Base-by-base conservation (phyloP, 2,113 vertebrate genomes). In the Chloroceryle aenea region DNA sequence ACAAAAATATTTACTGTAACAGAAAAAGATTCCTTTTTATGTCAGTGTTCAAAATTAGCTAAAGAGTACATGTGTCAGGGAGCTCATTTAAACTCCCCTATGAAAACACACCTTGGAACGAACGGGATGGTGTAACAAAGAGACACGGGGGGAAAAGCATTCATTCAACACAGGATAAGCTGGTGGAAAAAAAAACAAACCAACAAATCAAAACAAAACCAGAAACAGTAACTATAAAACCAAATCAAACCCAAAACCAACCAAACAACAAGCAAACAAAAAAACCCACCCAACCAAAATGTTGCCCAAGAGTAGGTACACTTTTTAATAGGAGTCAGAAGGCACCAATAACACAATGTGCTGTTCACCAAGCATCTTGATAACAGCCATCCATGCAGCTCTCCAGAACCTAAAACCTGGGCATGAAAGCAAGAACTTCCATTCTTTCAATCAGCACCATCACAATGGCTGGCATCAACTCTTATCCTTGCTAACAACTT, bases 1-100 rank as follows among this genome's bases (percentile, higher is more conserved):
- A 87, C 86, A 83, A 79, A 95, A 97, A 87, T 89, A 96, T 97
- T 96, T 96, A 94, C 93, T 77, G 52, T 27, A 55, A 38, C 40
- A 85, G 89, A 52, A 80, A 52, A 76, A 63, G 34, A 77, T 87
- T 42, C n/a, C 43, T 92, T 59, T 81, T 76, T 67, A 75, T 82
- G 83, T 64, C 67, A 56, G 72, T 50, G 73, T 81, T 94, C 48
- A n/a, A 77, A 73, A 95, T 93, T 73, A 73, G 61, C 84, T 84
- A 58, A 68, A 86, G 78, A 90, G 89, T 50, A 81, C 78, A 58
- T 2, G 13, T n/a, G 69, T 30, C 92, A 84, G 40, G 45, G 77
- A 88, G 47, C 67, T 88, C 72, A 78, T 92, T 92, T 63, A 74
- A 92, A 71, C 32, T 86, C 68, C 36, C 42, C 38, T 52, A 84